Base-by-base conservation (phyloP, 2,797 vertebrate genomes). In the Argya squamiceps region DNA sequence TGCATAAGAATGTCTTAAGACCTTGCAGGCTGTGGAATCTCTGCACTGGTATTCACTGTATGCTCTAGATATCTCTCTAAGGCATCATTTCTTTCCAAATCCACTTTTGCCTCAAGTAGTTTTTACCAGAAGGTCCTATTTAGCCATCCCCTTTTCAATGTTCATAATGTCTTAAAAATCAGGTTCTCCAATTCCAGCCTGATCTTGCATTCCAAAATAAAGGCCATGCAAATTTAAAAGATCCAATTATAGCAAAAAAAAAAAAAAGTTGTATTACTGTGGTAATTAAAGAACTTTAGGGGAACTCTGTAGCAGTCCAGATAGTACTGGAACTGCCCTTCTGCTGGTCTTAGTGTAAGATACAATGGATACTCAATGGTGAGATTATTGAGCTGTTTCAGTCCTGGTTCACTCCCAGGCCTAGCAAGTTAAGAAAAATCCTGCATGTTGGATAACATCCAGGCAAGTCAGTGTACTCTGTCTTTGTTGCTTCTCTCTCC, bases 401-500 rank as follows among this genome's bases (percentile, higher is more conserved):
- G 52, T 80, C 41, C 32, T 44, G 67, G 44, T 90, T 95, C 77
- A 32, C 27, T 88, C 77, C 74, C 75, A 44, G 47, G 52, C 60
- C 58, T 77, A 78, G 84, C 69, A 69, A 73, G 76, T 71, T 76
- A n/a, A 77, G 73, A 88, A 84, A 30, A 95, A 86, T 56, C 32
- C n/a, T 89, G 36, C 17, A 0, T 53, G 29, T 73, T 96, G 89
- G 76, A 67, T 74, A n/a, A 41, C 71, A 34, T 74, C 94, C 94
- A 95, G 82, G 88, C 94, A 79, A 83, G 94, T 94, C 81, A 92
- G 76, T 93, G 86, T 75, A 63, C 92, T 82, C 81, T 84, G 50
- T 91, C 94, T 96, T 64, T 84, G 68, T 89, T 92, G 87, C 89
- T 94, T 90, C 68, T 95, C 55, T 95, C 65, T 96, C 63, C 59